Percentiles rank a stretch among this genome's conserved stretches.
These are phyloP conservation scores for Esox masquinongy DNA, from an alignment of 2,797 vertebrate genomes.

Conservation along the genomic window DNA sequence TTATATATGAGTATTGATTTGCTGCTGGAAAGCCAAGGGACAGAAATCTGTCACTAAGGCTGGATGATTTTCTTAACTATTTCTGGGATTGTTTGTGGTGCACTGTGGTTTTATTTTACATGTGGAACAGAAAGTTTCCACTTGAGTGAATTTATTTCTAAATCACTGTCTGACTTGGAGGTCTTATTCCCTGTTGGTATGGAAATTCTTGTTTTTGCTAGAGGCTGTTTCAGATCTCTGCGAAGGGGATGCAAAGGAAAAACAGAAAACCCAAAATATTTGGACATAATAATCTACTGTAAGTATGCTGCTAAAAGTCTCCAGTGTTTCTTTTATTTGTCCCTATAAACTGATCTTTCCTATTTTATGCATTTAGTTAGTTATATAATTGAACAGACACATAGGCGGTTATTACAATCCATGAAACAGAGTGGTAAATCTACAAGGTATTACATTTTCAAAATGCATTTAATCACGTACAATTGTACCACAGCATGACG, in stretches of 20 bases:
- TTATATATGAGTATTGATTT: background rate
- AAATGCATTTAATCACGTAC: background rate
- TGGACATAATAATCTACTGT: slow-evolving; percentile 55
- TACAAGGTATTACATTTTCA: slow-evolving; percentile 49
- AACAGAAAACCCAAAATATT: slow-evolving; percentile 53
- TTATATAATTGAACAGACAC: slow-evolving; percentile 36
- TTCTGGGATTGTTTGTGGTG: slow-evolving; percentile 32
- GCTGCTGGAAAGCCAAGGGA: background rate
- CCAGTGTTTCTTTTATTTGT: slow-evolving; percentile 45
- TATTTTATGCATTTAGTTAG: background rate
- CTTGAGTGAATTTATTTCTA: slow-evolving; percentile 23
- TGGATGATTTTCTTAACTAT: background rate
- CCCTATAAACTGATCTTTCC: slow-evolving; percentile 45
- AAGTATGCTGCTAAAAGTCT: slow-evolving; percentile 53
- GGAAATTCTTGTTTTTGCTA: slow-evolving; percentile 13
- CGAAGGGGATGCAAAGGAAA: slow-evolving; percentile 49
- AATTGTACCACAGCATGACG: background rate
- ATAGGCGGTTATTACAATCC: slow-evolving; percentile 53
- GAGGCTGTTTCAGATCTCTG: slow-evolving; percentile 29
- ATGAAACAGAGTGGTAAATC: slow-evolving; percentile 57
- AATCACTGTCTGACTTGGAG: slow-evolving; percentile 42
- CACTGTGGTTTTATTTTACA: slow-evolving; percentile 34
- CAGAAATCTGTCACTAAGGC: background rate
- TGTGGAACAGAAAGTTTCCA: slow-evolving; percentile 21
- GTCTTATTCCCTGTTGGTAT: slow-evolving; percentile 17